These are phyloP conservation scores for Ceratina japonica DNA, from an alignment of 1,140 invertebrate genomes.

Conservation along the genomic window DNA sequence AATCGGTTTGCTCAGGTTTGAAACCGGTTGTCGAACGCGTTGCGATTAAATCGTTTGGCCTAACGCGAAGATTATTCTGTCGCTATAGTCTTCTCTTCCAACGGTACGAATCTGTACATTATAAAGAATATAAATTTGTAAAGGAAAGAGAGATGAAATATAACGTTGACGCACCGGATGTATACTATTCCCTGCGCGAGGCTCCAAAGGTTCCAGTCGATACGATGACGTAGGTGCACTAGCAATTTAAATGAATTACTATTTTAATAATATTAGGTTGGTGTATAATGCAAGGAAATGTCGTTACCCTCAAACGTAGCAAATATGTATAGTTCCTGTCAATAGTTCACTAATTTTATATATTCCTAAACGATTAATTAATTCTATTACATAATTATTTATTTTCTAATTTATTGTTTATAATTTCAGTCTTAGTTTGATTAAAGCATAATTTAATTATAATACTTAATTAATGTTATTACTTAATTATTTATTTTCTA, in stretches of 20 bases:
- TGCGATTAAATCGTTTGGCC: constrained; percentile 48
- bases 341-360: no score
- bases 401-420: no score
- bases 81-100: constrained; percentile 29
- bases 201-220: not conserved
- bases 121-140: not conserved
- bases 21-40: constrained; percentile 12
- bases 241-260: not conserved
- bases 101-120: constrained; percentile 20
- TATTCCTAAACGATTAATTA: no score
- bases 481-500: no score
- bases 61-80: constrained; percentile 43
- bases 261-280: not conserved
- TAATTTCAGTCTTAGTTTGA: no score
- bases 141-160: no score
- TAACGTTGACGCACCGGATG: not conserved
- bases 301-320: no score
- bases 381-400: no score
- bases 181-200: not conserved
- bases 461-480: no score
- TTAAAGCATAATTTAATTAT: no score
- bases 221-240: constrained; percentile 3
- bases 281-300: no score
- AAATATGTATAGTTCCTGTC: no score
- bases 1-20: not conserved